Percentiles rank a stretch among this genome's conserved stretches.
phyloP scores from a whole-genome alignment of 2,888 invertebrate genomes.

The Cyclophora punctaria region DNA sequence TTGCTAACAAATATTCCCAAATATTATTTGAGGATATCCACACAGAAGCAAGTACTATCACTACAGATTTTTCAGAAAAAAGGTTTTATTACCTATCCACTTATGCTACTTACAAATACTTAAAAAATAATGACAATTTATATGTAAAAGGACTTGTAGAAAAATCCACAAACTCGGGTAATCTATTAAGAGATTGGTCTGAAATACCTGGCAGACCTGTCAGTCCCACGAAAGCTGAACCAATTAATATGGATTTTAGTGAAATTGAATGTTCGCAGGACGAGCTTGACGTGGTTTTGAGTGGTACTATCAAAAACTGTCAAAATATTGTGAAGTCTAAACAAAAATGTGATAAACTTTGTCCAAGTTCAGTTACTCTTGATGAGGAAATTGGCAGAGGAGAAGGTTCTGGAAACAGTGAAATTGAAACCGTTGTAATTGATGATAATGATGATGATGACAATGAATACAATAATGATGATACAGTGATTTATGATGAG shows the following conservation, averaged over 20 bases:
- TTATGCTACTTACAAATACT: conserved; percentile 34
- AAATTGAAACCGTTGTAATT: background rate
- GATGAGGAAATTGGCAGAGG: too few relatives aligned
- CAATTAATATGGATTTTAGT: conserved; percentile 35
- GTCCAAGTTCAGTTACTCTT: background rate
- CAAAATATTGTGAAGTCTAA: conserved; percentile 34
- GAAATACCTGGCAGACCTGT: conserved; percentile 77
- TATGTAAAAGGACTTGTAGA: conserved; percentile 66
- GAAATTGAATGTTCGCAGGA: conserved; percentile 47
- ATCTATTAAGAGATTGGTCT: conserved; percentile 76
- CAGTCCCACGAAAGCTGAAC: conserved; percentile 55
- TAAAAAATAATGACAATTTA: conserved; percentile 47
- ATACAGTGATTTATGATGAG: too few relatives aligned
- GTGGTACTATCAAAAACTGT: conserved; percentile 40
- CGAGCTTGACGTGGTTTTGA: conserved; percentile 52
- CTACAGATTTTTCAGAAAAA: conserved; percentile 6
- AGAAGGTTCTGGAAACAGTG: background rate
- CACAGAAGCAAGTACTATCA: conserved; percentile 7
- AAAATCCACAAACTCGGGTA: conserved; percentile 48
- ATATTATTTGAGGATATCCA: conserved; percentile 38
- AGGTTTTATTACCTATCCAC: conserved; percentile 40
- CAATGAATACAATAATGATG: too few relatives aligned
- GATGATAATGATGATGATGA: too few relatives aligned
- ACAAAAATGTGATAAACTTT: background rate
- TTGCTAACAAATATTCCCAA: conserved; percentile 49